These are phyloP conservation scores for Drosophila borborema DNA, from an alignment of 2,888 invertebrate species.

Conservation along the genomic window DNA sequence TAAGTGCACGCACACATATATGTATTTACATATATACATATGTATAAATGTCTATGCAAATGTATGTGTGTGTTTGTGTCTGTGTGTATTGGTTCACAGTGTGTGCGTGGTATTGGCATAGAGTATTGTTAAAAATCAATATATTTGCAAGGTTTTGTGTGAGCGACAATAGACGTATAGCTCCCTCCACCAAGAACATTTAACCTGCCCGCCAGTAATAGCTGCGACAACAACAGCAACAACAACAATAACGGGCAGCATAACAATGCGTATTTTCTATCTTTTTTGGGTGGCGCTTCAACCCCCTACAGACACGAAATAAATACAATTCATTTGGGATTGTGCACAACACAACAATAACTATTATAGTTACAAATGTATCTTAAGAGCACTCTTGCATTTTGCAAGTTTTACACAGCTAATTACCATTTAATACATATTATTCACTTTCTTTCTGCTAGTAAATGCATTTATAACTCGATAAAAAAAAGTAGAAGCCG, in stretches of 20 bases:
- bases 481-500: constrained; percentile 39
- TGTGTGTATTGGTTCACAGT: constrained; percentile 20
- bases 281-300: constrained; percentile 11
- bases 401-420: background rate
- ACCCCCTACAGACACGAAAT: background rate
- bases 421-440: constrained; percentile 52
- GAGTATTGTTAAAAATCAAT: constrained; percentile 74
- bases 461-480: constrained; percentile 34
- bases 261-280: constrained; percentile 40
- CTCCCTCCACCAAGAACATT: constrained; percentile 8
- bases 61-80: constrained; percentile 9
- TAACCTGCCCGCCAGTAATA: constrained; percentile 21
- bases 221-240: constrained; percentile 8
- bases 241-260: constrained; percentile 27
- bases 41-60: constrained; percentile 3
- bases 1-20: background rate
- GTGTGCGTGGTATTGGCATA: constrained; percentile 39
- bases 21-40: no score
- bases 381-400: background rate
- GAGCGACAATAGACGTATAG: constrained; percentile 10
- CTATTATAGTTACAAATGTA: background rate
- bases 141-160: constrained; percentile 51
- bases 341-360: constrained; percentile 10
- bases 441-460: constrained; percentile 40
- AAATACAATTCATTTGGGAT: background rate